Evolutionary conservation across 2,888 invertebrate genomes (phyloP), one percentile per base, ranked within the genome.

Genomic region (Phalera bucephala): DNA sequence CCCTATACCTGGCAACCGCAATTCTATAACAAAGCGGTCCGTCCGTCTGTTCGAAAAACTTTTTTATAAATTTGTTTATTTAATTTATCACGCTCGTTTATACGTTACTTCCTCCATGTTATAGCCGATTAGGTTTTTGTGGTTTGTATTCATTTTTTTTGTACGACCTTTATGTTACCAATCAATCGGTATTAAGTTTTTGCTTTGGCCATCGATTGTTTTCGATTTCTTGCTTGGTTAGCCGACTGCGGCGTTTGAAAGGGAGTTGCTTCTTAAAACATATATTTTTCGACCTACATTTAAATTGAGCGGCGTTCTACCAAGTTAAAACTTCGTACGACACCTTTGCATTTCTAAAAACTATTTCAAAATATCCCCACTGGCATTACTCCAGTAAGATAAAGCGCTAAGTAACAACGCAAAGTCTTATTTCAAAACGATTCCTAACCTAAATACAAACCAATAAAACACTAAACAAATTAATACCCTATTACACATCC

Each of bases 61-160:
- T 85, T n/a, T 85, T 84, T 84, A 71, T 86, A 74, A 82, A 84
- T 85, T 84, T 86, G 88, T 88, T 87, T 87, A 86, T 87, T 86
- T 87, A 87, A 87, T 87, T 87, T 82, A 86, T 75, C 82, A 84
- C 81, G 83, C 75, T 78, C 84, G 80, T 84, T 86, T 86, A 85
- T 82, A 75, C 70, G 83, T 76, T 73, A 85, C 85, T 85, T 87
- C 86, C 85, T 84, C 65, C 70, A 64, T 64, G 72, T 77, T 82
- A 80, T 74, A 78, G 71, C 69, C 84, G 79, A 84, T 87, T 85
- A 81, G 65, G 60, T 88, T 86, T 85, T 87, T 84, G 82, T 84
- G 79, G 80, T 77, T 62, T 67, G 64, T 69, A 66, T 72, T 66
- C 55, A 72, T 72, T 72, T 79, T 78, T 71, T 65, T 45, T 29